These are phyloP conservation scores for Hydrophis major DNA, from an alignment of 2,797 vertebrate genomes.

Conservation along the genomic window DNA sequence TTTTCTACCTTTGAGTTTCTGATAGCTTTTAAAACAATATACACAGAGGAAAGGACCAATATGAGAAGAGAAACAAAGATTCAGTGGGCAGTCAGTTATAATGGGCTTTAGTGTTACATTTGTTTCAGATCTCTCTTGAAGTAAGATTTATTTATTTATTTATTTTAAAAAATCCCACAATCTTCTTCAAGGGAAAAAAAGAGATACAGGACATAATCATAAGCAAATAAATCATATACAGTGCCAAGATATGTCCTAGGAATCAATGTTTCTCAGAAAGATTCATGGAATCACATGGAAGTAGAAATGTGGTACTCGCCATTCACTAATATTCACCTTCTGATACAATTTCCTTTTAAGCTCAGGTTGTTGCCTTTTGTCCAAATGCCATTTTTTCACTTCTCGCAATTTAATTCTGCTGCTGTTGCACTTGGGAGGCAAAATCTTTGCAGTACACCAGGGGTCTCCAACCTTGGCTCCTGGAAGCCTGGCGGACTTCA, in stretches of 20 bases:
- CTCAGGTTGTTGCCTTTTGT: background rate
- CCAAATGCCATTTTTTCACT: background rate
- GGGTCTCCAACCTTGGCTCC: too few relatives aligned
- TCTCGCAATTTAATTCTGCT: background rate
- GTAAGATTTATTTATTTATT: background rate
- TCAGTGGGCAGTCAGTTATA: background rate
- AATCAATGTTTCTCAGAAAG: background rate
- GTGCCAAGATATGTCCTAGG: background rate
- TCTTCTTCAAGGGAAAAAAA: background rate
- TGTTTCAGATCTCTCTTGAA: background rate
- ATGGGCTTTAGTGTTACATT: background rate
- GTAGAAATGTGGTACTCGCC: background rate
- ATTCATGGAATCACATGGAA: background rate
- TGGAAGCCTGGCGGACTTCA: too few relatives aligned
- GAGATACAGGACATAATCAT: background rate
- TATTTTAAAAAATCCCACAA: background rate
- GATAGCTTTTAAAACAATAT: background rate
- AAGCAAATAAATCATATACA: background rate
- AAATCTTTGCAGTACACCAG: background rate
- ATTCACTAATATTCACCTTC: background rate
- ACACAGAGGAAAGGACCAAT: background rate
- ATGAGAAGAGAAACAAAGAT: background rate
- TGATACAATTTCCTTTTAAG: background rate
- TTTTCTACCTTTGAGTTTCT: background rate
- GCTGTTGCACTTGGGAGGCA: background rate